Evolutionary conservation across 2,113 vertebrate species (phyloP).

Genomic region (Eurypyga helias): DNA sequence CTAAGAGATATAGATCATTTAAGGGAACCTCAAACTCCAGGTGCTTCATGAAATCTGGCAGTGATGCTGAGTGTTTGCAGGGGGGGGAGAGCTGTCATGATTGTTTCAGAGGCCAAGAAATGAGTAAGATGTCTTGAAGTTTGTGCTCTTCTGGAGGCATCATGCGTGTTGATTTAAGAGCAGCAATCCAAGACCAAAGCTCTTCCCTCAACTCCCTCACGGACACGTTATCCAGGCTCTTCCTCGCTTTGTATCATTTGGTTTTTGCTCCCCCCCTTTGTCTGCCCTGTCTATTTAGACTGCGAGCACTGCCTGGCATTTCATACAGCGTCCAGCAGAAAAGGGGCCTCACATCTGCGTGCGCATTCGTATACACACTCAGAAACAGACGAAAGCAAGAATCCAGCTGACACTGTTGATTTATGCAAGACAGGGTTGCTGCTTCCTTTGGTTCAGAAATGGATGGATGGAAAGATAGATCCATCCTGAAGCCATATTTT

Average conservation of each 20-base stretch:
- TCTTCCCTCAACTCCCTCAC: accelerated
- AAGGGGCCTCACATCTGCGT: not conserved
- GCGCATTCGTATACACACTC: accelerated
- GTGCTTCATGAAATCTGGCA: not conserved
- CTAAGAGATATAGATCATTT: not conserved
- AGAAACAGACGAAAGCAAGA: not conserved
- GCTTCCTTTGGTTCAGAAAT: not conserved
- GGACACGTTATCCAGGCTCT: not conserved
- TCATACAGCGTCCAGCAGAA: not conserved
- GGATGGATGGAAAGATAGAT: not conserved
- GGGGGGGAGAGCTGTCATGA: not conserved
- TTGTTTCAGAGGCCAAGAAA: not conserved
- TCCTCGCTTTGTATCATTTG: not conserved
- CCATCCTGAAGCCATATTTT: not conserved
- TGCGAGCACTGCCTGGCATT: not conserved
- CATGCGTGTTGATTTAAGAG: not conserved
- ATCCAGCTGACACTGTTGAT: not conserved
- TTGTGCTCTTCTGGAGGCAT: not conserved
- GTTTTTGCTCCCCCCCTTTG: not conserved
- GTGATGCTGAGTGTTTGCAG: not conserved
- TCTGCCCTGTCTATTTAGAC: not conserved
- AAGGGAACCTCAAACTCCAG: not conserved
- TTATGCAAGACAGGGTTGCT: accelerated
- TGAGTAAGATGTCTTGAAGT: not conserved
- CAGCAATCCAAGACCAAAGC: not conserved